phyloP scores from a whole-genome alignment of 1,140 invertebrate genomes.

The Sesamia nonagrioides region DNA sequence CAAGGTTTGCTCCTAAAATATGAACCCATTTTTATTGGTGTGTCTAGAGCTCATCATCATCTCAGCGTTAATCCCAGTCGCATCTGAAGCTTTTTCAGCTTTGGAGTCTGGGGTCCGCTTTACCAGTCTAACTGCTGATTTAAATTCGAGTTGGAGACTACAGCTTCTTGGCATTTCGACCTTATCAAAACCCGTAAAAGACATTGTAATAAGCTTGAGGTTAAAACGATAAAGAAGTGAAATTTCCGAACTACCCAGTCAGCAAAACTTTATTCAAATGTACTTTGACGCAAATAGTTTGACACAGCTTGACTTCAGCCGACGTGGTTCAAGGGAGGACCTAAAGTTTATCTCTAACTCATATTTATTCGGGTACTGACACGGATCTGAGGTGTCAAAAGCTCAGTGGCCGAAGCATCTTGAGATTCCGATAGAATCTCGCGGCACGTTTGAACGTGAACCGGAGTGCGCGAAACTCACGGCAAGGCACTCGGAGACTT shows the following conservation, averaged over 20 bases:
- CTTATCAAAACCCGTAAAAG: background rate
- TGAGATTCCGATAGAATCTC: conserved; percentile 15
- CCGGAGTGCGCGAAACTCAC: conserved; percentile 21
- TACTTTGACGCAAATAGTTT: background rate
- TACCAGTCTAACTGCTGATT: no score
- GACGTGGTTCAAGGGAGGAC: conserved; percentile 24
- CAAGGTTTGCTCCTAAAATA: no score
- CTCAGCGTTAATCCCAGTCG: no score
- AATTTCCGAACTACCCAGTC: no score
- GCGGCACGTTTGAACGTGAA: conserved; percentile 14
- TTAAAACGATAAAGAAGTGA: no score
- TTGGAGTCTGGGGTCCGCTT: no score
- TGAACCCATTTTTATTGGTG: no score
- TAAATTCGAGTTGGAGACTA: background rate
- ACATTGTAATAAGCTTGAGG: background rate
- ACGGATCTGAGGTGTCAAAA: conserved; percentile 31
- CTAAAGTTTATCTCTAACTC: conserved; percentile 28
- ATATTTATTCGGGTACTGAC: conserved; percentile 24
- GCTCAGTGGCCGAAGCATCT: conserved; percentile 32
- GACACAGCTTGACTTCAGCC: background rate
- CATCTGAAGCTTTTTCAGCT: no score
- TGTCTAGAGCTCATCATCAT: no score
- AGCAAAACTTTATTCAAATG: no score
- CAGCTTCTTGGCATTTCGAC: background rate
- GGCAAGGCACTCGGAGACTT: background rate